Percentiles rank a stretch among this genome's conserved stretches.
Evolutionary conservation across 1,140 invertebrate genomes (phyloP).

Genomic region (Zaprionus inermis): DNA sequence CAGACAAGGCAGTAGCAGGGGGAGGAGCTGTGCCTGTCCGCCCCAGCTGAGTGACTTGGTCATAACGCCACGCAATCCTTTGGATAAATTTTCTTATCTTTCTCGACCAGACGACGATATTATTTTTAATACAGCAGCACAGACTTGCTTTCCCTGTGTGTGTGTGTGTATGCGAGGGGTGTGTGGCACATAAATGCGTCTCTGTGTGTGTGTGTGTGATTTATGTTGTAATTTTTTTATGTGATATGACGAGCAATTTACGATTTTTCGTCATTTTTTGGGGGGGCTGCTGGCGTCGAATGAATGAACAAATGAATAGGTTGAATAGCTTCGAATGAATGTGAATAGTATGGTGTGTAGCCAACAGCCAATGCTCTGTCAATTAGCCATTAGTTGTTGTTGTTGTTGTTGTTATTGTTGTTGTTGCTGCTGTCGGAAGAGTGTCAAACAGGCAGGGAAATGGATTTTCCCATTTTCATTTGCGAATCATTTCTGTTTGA

Average conservation of each 20-base stretch:
- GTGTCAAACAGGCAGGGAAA: neutral
- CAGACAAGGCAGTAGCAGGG: conserved; percentile 15
- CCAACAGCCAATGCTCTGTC: no score
- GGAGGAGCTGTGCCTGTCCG: conserved; percentile 13
- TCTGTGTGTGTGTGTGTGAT: conserved; percentile 62
- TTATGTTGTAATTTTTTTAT: conserved; percentile 80
- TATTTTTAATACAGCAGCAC: conserved; percentile 80
- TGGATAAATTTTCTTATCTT: conserved; percentile 84
- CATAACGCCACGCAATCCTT: conserved; percentile 82
- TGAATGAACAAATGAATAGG: neutral
- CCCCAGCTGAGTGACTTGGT: conserved; percentile 49
- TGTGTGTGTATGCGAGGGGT: conserved; percentile 28
- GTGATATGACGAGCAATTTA: conserved; percentile 62
- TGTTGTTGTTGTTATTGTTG: conserved; percentile 7
- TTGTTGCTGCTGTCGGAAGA: conserved; percentile 6
- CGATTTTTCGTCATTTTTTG: conserved; percentile 57
- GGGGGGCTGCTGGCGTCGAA: neutral
- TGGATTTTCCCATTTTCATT: conserved; percentile 34
- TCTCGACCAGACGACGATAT: conserved; percentile 83
- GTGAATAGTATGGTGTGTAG: conserved; percentile 3
- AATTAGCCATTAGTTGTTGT: conserved; percentile 40
- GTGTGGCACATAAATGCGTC: conserved; percentile 26
- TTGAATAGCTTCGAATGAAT: conserved; percentile 13
- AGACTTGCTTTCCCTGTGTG: conserved; percentile 10
- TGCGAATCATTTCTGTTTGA: conserved; percentile 29